A percentile compares a stretch with the other conserved stretches of the same genome.
Conservation (phyloP, 2,797 vertebrate species). For the Brachyrhaphis roseni region DNA sequence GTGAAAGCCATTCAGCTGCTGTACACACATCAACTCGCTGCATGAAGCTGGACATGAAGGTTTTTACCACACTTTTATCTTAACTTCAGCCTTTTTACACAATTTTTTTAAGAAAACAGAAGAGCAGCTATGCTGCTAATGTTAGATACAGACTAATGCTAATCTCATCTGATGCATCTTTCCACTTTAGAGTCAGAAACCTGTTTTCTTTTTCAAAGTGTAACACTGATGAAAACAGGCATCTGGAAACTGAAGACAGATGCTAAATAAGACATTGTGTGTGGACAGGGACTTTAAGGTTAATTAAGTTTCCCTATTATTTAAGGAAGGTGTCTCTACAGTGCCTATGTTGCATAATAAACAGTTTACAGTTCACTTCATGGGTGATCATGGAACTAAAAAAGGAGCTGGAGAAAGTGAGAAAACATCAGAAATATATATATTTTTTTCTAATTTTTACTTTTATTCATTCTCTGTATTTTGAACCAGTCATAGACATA, state of each 20-base stretch:
- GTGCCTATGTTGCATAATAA: neutral
- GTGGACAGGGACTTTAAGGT: neutral
- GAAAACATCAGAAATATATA: neutral
- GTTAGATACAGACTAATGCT: conserved; percentile 5
- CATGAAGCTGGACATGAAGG: neutral
- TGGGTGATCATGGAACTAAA: neutral
- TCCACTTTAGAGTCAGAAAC: neutral
- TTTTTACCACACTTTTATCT: neutral
- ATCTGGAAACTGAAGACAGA: conserved; percentile 19
- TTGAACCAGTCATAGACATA: neutral
- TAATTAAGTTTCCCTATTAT: conserved; percentile 16
- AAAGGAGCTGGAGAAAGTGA: neutral
- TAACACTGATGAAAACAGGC: conserved; percentile 9
- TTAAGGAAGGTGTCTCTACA: neutral
- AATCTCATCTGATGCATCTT: conserved; percentile 4
- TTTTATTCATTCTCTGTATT: neutral
- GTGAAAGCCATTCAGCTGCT: neutral
- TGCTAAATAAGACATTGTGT: conserved; percentile 27
- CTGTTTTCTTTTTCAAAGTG: neutral
- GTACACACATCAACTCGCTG: neutral
- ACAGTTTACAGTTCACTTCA: neutral
- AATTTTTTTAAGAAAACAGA: neutral
- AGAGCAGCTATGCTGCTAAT: neutral
- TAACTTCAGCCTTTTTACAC: neutral
- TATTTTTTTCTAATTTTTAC: neutral